Evolutionary conservation across 2,888 invertebrate genomes (phyloP), one percentile per base, ranked within the genome.

Genomic region (Laothoe populi): DNA sequence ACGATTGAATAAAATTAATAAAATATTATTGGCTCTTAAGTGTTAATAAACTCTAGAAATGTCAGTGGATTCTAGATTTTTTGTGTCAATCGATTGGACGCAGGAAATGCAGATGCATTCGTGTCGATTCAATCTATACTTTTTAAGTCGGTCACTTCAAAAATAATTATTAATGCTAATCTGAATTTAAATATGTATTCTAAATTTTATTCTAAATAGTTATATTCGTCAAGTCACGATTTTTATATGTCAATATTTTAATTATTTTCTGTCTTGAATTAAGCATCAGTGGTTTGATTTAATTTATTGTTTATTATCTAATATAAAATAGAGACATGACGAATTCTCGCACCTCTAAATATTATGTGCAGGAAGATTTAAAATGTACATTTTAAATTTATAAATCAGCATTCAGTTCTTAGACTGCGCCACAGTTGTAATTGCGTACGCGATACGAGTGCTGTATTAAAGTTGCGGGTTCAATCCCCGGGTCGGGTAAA

Each of bases 11-110:
- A 48, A 48, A 48, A 24, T n/a, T 1, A n/a, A 26, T n/a, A 13
- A n/a, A 2, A 48, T 24, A 31, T 16, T 31, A 31, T 19, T 53
- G 31, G 19, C 5, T 10, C 35, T 53, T 48, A 26, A 48, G 35
- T 53, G 10, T 19, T 53, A 53, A 35, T 53, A 31, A 53, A 53
- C 31, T 26, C 26, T 53, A 53, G 10, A 53, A 53, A 53, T 53
- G 53, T 53, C 35, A 53, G 53, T 53, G 53, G 8, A 35, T 11
- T 35, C 19, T 53, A 35, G 31, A 19, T 35, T 53, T 46, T 24
- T 35, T 16, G 35, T 53, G 53, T 35, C 16, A 35, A 53, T 11
- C 53, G 16, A 53, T 53, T 35, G 21, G 16, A 53, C 4, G 19
- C 35, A 53, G 53, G 53, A 53, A 53, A 53, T 35, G 35, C 49